Evolutionary conservation across 2,888 invertebrate genomes (phyloP).

Genomic region (Philopedon plagiatum): DNA sequence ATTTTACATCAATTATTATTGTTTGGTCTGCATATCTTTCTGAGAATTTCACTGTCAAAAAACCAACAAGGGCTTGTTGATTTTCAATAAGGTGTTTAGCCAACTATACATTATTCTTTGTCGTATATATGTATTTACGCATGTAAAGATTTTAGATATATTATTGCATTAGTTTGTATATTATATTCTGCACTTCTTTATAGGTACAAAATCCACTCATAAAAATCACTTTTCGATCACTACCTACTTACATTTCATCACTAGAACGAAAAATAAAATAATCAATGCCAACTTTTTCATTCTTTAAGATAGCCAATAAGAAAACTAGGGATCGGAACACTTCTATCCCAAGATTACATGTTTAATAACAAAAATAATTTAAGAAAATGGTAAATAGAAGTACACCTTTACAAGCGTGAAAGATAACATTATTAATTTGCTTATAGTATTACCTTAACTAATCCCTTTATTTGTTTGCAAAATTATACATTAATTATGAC

Average conservation of each 20-base stretch:
- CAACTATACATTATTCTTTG: too few species aligned
- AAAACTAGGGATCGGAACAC: too few species aligned
- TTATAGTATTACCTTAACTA: neutral
- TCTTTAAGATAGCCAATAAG: too few species aligned
- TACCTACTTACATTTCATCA: constrained; percentile 7
- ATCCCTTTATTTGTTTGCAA: constrained; percentile 10
- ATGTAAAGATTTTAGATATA: too few species aligned
- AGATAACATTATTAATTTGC: constrained; percentile 18
- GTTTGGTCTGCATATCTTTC: too few species aligned
- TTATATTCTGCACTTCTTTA: too few species aligned
- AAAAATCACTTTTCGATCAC: neutral
- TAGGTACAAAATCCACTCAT: neutral
- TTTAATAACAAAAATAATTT: neutral
- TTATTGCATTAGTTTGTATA: too few species aligned
- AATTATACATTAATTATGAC: constrained; percentile 15
- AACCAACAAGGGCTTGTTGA: too few species aligned
- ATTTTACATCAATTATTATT: too few species aligned
- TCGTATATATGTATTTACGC: too few species aligned
- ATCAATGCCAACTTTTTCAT: neutral
- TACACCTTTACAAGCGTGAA: neutral
- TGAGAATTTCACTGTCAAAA: too few species aligned
- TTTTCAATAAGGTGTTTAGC: too few species aligned
- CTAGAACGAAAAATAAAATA: constrained; percentile 8
- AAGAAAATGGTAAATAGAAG: constrained; percentile 4
- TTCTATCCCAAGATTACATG: constrained; percentile 7